phyloP scores from a whole-genome alignment of 2,113 vertebrate species.

The Chaenogobius annularis region DNA sequence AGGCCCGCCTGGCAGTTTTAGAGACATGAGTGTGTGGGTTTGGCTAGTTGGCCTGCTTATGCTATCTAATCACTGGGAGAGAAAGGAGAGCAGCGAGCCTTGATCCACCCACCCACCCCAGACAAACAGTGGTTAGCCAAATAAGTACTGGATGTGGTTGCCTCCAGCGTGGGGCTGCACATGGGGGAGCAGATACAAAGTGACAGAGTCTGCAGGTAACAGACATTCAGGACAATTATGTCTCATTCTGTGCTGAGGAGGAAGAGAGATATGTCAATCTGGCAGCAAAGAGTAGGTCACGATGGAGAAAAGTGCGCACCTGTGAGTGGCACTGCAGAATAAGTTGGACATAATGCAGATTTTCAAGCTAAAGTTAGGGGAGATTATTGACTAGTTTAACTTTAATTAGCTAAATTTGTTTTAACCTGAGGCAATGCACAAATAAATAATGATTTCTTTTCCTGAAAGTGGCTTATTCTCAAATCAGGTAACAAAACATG shows the following conservation, averaged over 20 bases:
- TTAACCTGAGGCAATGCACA: constrained; percentile 23
- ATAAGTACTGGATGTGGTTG: constrained; percentile 57
- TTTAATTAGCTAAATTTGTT: constrained; percentile 40
- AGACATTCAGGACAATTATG: constrained; percentile 58
- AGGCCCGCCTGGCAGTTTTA: constrained; percentile 71
- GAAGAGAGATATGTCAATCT: constrained; percentile 58
- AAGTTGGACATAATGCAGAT: constrained; percentile 18
- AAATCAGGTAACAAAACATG: constrained; percentile 2
- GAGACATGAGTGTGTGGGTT: constrained; percentile 83
- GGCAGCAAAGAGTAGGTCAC: constrained; percentile 48
- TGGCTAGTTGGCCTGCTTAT: constrained; percentile 71
- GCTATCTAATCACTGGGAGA: constrained; percentile 73
- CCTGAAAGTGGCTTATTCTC: not conserved
- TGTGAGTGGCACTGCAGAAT: constrained; percentile 30
- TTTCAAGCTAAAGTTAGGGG: constrained; percentile 35
- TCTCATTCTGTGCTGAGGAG: constrained; percentile 43
- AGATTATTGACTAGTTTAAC: constrained; percentile 24
- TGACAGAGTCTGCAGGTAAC: constrained; percentile 58
- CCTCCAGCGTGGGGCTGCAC: constrained; percentile 49
- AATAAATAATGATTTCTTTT: constrained; percentile 9
- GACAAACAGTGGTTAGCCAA: constrained; percentile 70
- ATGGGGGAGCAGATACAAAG: constrained; percentile 49
- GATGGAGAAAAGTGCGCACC: constrained; percentile 11
- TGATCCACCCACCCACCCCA: constrained; percentile 79
- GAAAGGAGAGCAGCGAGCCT: constrained; percentile 75